Conservation (phyloP, 2,888 invertebrate genomes). For the Sphinx pinastri region DNA sequence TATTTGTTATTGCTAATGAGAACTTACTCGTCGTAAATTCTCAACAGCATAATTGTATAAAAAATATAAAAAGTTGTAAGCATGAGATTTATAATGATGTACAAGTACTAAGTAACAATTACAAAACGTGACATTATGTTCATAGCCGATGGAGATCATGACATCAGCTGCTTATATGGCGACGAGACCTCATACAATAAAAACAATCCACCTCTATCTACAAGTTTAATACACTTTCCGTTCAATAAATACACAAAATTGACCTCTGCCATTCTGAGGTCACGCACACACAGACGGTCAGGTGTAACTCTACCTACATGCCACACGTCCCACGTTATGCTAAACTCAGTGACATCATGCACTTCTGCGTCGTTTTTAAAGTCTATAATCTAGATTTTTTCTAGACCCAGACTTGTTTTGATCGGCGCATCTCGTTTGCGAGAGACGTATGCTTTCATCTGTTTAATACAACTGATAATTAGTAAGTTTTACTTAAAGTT, state of each 20-base stretch:
- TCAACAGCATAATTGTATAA: too few species aligned
- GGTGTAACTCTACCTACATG: constrained; percentile 1
- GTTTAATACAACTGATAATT: constrained; percentile 12
- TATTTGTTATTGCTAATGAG: too few species aligned
- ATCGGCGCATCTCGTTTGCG: not conserved
- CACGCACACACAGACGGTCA: not conserved
- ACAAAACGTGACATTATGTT: too few species aligned
- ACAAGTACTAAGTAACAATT: too few species aligned
- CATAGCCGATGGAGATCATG: too few species aligned
- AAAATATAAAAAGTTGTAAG: too few species aligned
- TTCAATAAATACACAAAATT: constrained; percentile 4
- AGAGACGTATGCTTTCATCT: not conserved
- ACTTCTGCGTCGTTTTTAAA: constrained; percentile 7
- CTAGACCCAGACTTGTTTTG: constrained; percentile 1
- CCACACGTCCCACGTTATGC: constrained; percentile 4
- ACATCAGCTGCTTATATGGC: too few species aligned
- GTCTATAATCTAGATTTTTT: constrained; percentile 8
- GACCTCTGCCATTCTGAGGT: constrained; percentile 6
- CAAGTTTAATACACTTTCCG: not conserved
- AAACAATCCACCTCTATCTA: not conserved
- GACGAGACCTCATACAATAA: too few species aligned
- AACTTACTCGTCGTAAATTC: too few species aligned
- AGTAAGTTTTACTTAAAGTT: not conserved
- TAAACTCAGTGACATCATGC: constrained; percentile 18
- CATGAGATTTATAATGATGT: too few species aligned